Evolutionary conservation across 64 coral and sea anemone genomes (phyloP), one percentile per base, ranked within the genome.

Genomic region (Porites australiensis): DNA sequence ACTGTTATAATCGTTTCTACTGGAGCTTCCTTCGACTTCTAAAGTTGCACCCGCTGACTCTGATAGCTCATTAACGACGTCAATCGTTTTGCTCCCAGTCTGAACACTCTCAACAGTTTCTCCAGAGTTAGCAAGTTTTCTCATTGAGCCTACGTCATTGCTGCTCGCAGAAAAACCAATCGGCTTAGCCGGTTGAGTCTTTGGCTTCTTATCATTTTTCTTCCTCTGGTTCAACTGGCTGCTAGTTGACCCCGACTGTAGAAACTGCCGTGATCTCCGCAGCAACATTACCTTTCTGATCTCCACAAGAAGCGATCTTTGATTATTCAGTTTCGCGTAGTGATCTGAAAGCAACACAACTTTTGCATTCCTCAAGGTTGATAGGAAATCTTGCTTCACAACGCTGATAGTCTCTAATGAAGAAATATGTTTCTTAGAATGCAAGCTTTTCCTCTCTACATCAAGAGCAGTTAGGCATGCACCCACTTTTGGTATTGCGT

Each of bases 201-300:
- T 83, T 1, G 20, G 3, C 44, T 37, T 60, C 23, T 80, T 80
- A 43, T 12, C 46, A 68, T 68, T 84, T 63, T 84, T 84, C 47
- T 84, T 84, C 63, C 69, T 84, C 47, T 68, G 62, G 44, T 19
- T 84, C 13, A 70, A 49, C 50, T 50, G 43, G 45, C 44, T 84
- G 63, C 61, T 10, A 57, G 50, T 21, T 22, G 45, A 68, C 3
- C 16, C 64, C 13, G 16, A 13, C 12, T 80, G 53, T 0, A 80
- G 21, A 49, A 84, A 68, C 23, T 84, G 81, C 45, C 46, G 64
- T 44, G 81, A 84, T n/a, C 81, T 84, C 63, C 51, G 51, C 18
- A 84, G 47, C 45, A 84, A 69, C 61, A 84, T 68, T 11, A 46
- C 81, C 48, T 84, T 84, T 51, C 81, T 66, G 16, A 84, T 84